Base-by-base conservation (phyloP, 2,797 vertebrate genomes). In the Vireo griseus region DNA sequence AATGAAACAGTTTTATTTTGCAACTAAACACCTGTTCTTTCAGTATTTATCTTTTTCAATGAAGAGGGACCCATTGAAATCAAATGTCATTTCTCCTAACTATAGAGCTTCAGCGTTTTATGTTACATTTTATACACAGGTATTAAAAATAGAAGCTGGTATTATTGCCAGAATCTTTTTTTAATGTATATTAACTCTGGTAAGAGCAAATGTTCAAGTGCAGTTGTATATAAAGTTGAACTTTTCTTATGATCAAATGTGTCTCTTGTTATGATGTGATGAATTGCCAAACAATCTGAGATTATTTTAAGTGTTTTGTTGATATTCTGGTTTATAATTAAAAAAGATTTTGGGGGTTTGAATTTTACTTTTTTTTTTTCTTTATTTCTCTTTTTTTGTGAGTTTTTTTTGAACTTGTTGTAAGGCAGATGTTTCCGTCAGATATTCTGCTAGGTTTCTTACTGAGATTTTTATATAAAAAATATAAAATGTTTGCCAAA, bases 381-480 rank as follows among this genome's bases (percentile, higher is more conserved):
- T 74, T 80, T 86, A 28, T 52, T 84, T 91, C 52, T 91, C 54
- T 86, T 77, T 89, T 95, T 84, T 83, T 50, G 86, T 82, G 73
- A 69, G 18, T 4, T 75, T 88, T 78, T 89, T 94, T 96, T 91
- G 6, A 95, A 86, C 87, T 97, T 96, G 93, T 96, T 98, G 97
- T 98, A 98, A 97, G 96, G 96, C 97, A 97, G 86, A 97, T 97
- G 97, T 97, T 97, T 98, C 96, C 55, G 94, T 98, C 97, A 96
- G 90, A 96, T 96, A 98, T 97, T 98, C 97, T 98, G 97, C 97
- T 98, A 98, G 94, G 96, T 98, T 98, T 98, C 98, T 97, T 98
- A 98, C 97, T 97, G 97, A 98, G 75, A 97, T 97, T 98, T 96
- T 98, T 98, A 97, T 98, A 98, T 96, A 97, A 98, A 98, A 98